These are phyloP conservation scores for Gadus chalcogrammus DNA, from an alignment of 2,113 vertebrate species.

Conservation along the genomic window DNA sequence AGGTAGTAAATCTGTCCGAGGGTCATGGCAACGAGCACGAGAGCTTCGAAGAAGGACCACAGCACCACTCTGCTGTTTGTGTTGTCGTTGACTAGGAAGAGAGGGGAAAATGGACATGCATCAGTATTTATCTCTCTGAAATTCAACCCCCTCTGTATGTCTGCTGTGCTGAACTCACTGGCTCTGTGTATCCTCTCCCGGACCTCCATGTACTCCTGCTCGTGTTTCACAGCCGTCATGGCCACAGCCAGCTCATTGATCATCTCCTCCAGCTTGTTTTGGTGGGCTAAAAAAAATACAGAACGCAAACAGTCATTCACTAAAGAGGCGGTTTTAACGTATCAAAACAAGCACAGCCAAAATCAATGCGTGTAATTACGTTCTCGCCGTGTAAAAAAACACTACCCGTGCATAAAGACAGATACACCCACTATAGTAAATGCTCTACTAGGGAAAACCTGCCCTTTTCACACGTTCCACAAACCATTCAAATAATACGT, in stretches of 20 bases:
- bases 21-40: slow-evolving; percentile 98
- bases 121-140: neutral
- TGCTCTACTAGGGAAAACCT: neutral
- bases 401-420: no score
- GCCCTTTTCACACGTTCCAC: neutral
- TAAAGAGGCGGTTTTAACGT: neutral
- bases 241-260: slow-evolving; percentile 96
- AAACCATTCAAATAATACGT: slow-evolving; percentile 39
- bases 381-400: no score
- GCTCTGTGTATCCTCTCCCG: slow-evolving; percentile 99
- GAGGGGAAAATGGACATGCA: slow-evolving; percentile 6
- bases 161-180: slow-evolving; percentile 72
- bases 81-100: slow-evolving; percentile 93
- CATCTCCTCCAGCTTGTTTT: slow-evolving; percentile 99
- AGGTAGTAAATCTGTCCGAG: slow-evolving; percentile 99
- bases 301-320: no score
- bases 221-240: slow-evolving; percentile 98
- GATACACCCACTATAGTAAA: neutral
- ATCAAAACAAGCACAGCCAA: slow-evolving; percentile 33
- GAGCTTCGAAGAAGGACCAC: slow-evolving; percentile 99
- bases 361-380: no score
- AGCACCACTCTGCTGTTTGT: slow-evolving; percentile 99
- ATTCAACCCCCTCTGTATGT: neutral
- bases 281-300: slow-evolving; percentile 79
- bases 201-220: slow-evolving; percentile 99